Percentiles rank a stretch among this genome's conserved stretches.
These are phyloP conservation scores for Pelusios castaneus DNA, from an alignment of 2,113 vertebrate species.

Conservation along the genomic window DNA sequence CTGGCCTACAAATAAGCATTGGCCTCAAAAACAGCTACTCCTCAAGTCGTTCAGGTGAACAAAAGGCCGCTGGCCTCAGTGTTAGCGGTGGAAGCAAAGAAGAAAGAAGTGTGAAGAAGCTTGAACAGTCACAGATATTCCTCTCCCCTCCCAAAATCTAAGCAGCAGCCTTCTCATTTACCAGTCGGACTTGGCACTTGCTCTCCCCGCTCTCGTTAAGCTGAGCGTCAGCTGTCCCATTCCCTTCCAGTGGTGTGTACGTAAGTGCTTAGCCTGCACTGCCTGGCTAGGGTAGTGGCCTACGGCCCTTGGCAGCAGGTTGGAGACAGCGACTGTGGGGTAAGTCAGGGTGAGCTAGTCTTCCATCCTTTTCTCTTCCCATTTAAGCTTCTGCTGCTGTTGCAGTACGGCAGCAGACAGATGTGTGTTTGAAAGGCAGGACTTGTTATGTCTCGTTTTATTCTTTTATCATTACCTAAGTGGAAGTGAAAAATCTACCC, in stretches of 20 bases:
- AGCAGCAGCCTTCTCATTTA: background rate
- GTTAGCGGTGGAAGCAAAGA: background rate
- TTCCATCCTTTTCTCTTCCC: background rate
- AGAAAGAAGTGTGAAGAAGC: background rate
- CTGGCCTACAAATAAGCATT: background rate
- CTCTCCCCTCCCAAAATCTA: background rate
- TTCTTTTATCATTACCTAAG: background rate
- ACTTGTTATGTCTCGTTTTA: background rate
- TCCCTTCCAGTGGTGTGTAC: background rate
- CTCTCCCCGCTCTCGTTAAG: background rate
- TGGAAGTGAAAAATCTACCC: background rate
- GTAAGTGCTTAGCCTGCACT: rapidly evolving
- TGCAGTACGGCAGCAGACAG: background rate
- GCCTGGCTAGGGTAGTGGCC: background rate
- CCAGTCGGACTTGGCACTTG: background rate
- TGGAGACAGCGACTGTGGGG: background rate
- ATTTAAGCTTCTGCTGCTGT: background rate
- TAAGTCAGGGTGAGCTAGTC: background rate
- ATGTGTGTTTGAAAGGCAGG: background rate
- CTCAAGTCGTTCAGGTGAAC: background rate
- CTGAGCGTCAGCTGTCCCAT: background rate
- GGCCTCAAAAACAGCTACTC: background rate
- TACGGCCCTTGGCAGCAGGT: background rate
- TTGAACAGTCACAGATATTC: background rate
- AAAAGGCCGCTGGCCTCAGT: background rate